Evolutionary conservation across 2,797 vertebrate genomes (phyloP), one percentile per base, ranked within the genome.

Genomic region (Neomorphus geoffroyi): DNA sequence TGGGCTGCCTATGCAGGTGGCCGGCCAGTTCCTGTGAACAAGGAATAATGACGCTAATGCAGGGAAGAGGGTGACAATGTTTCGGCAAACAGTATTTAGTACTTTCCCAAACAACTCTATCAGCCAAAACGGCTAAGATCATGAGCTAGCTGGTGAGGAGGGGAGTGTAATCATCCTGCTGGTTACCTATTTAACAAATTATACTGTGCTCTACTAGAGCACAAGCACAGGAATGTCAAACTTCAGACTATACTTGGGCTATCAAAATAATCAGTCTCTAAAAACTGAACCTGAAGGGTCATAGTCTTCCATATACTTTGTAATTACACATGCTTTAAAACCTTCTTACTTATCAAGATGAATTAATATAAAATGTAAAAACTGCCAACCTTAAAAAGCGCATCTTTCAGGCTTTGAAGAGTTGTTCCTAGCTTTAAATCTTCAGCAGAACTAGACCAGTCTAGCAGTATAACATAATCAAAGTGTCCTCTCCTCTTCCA

Each of bases 341-440:
- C 28, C 21, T 15, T 28, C 65, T 57, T 69, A n/a, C 51, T 81
- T 79, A 80, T 37, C 10, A 37, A 45, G 21, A 62, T 37, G 4
- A 69, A 73, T 51, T 54, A 79, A 82, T 35, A 46, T 30, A 72
- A 75, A 90, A 72, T 2, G 4, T 18, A 17, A 92, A 94, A 93
- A 65, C 75, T 86, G 69, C 91, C 95, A 95, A 99, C 99, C 98
- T 99, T 99, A 96, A 93, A 99, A 90, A 99, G 98, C 2, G 99
- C 99, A 84, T 99, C 99, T 98, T 99, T 99, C 94, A 99, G 98
- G 95, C 99, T 99, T 96, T 98, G 98, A 45, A 99, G 97, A 33
- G 98, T 99, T 90, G 98, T 99, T 88, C 99, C 99, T 74, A 99
- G 92, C 56, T 94, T 97, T 91, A 99, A 98, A 93, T 99, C 99